Conservation (phyloP, 2,113 vertebrate species). For the Heterotilapia buettikoferi region DNA sequence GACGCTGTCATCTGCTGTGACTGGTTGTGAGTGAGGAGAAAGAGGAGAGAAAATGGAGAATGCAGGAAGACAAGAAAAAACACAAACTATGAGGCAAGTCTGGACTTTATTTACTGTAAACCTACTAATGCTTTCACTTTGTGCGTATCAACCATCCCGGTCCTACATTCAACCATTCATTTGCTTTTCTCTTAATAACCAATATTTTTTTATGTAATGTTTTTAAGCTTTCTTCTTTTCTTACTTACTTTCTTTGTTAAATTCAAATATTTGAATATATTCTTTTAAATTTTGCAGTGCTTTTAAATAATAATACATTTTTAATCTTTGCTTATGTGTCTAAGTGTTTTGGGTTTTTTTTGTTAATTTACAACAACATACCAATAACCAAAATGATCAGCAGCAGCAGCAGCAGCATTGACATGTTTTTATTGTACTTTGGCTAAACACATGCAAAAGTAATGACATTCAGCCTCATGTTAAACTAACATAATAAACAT, state of each 20-base stretch:
- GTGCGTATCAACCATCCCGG: neutral
- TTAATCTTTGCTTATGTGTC: neutral
- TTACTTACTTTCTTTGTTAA: neutral
- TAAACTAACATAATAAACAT: neutral
- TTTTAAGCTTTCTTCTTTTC: neutral
- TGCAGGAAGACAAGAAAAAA: neutral
- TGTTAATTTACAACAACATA: neutral
- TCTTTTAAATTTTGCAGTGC: neutral
- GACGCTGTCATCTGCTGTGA: neutral
- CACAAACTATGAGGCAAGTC: neutral
- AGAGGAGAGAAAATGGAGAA: neutral
- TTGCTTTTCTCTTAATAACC: neutral
- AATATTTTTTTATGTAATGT: neutral
- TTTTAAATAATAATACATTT: neutral
- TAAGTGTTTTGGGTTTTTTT: fast-evolving
- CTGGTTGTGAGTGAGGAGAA: neutral
- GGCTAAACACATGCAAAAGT: neutral
- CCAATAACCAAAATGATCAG: neutral
- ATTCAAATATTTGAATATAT: neutral
- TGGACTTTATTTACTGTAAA: neutral
- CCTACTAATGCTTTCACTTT: neutral
- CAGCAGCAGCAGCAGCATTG: fast-evolving
- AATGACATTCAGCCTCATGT: neutral
- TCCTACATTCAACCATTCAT: neutral
- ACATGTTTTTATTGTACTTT: neutral